phyloP scores from a whole-genome alignment of 2,888 invertebrate species.

The Helleia helle region DNA sequence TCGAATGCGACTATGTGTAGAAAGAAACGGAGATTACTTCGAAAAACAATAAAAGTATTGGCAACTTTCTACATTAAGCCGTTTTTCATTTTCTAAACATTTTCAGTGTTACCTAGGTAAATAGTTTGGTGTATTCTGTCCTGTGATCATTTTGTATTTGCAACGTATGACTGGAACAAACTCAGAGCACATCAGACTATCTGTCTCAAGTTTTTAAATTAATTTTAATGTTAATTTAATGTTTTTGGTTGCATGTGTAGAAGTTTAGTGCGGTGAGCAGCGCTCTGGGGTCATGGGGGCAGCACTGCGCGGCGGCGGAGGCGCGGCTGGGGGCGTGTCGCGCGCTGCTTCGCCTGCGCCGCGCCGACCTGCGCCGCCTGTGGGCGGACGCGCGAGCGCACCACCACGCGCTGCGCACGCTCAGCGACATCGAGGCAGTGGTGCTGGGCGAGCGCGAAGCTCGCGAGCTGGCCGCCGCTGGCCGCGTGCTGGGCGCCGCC shows the following conservation, averaged over 20 bases:
- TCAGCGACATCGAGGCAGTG: constrained; percentile 84
- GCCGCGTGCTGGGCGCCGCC: constrained; percentile 91
- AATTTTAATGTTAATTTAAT: too few species aligned
- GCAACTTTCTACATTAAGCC: too few species aligned
- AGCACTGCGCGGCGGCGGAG: constrained; percentile 51
- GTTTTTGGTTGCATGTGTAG: too few species aligned
- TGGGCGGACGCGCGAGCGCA: constrained; percentile 98
- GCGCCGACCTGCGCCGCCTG: constrained; percentile 93
- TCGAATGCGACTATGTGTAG: too few species aligned
- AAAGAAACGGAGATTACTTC: too few species aligned
- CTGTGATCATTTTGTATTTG: too few species aligned
- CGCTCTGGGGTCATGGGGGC: constrained; percentile 50
- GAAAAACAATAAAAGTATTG: too few species aligned
- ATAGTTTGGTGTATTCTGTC: background rate
- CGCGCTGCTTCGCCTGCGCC: constrained; percentile 85
- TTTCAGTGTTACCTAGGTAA: too few species aligned
- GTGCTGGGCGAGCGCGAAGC: constrained; percentile 52
- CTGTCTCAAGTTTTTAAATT: too few species aligned
- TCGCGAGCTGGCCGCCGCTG: constrained; percentile 49
- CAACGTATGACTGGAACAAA: too few species aligned
- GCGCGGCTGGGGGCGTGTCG: constrained; percentile 57
- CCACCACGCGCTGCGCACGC: constrained; percentile 88
- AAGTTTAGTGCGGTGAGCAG: constrained; percentile 53
- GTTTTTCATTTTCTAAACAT: too few species aligned
- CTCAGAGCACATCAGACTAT: too few species aligned